Evolutionary conservation across 2,888 invertebrate species (phyloP).

Genomic region (Uloborus plumipes): DNA sequence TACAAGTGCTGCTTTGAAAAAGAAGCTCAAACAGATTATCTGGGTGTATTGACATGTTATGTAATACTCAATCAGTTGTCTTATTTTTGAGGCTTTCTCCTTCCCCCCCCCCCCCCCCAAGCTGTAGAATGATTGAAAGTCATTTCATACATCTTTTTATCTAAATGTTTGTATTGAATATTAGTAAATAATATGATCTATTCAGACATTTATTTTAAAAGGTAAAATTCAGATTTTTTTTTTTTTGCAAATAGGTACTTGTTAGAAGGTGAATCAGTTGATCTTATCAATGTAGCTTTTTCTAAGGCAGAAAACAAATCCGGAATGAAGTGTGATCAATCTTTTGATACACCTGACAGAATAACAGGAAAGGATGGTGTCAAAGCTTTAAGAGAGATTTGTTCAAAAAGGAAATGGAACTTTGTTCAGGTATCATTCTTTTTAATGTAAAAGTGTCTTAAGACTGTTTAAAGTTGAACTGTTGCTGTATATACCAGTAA

Average conservation of each 20-base stretch:
- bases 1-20: too few species aligned
- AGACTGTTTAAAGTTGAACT: too few species aligned
- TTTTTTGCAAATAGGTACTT: slow-evolving; percentile 69
- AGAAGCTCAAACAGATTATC: too few species aligned
- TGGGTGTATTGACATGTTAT: too few species aligned
- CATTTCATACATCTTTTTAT: too few species aligned
- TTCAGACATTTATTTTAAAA: not conserved
- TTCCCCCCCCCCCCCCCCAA: too few species aligned
- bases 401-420: slow-evolving; percentile 84
- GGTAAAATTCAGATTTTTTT: not conserved
- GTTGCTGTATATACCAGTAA: too few species aligned
- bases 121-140: too few species aligned
- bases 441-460: not conserved
- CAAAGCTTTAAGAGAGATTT: slow-evolving; percentile 79
- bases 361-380: slow-evolving; percentile 81
- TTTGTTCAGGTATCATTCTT: slow-evolving; percentile 78
- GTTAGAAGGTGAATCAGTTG: slow-evolving; percentile 79
- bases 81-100: too few species aligned
- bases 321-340: slow-evolving; percentile 36
- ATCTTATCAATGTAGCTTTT: slow-evolving; percentile 96
- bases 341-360: slow-evolving; percentile 84
- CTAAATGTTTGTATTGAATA: too few species aligned
- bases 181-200: too few species aligned
- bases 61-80: too few species aligned
- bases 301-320: slow-evolving; percentile 68